Percentiles rank a stretch among this genome's conserved stretches.
These are phyloP conservation scores for Xestobium rufovillosum DNA, from an alignment of 2,888 invertebrate genomes.

Conservation along the genomic window DNA sequence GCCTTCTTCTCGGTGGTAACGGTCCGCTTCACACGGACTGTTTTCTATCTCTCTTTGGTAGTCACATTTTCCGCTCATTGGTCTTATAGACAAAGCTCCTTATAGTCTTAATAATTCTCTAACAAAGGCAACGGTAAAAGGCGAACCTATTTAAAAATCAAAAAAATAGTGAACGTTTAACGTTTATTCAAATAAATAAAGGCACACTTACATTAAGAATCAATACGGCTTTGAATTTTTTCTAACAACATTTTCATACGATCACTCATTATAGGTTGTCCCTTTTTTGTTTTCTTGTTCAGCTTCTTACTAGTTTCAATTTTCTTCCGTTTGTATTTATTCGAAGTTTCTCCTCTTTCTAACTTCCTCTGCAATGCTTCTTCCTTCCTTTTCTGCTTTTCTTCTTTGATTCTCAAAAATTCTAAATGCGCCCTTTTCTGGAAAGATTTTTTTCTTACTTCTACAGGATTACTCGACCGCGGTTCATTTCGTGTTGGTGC, in stretches of 20 bases:
- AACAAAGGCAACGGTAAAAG: no score
- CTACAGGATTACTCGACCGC: constrained; percentile 3
- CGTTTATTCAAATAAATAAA: no score
- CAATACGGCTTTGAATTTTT: constrained; percentile 53
- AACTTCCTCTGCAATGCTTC: constrained; percentile 46
- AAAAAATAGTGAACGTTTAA: no score
- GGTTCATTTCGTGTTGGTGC: no score
- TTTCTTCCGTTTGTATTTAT: constrained; percentile 63
- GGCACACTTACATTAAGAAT: no score
- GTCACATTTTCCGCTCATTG: no score
- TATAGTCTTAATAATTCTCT: no score
- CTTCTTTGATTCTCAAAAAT: constrained; percentile 49
- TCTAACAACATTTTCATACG: constrained; percentile 70
- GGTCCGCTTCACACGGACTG: no score
- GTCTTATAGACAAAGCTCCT: no score
- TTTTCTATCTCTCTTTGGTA: no score
- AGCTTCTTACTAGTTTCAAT: constrained; percentile 63
- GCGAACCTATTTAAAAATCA: no score
- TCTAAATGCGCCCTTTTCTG: constrained; percentile 49
- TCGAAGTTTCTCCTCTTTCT: constrained; percentile 55
- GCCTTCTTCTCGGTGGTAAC: no score
- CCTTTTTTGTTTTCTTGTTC: constrained; percentile 69
- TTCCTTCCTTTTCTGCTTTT: constrained; percentile 47
- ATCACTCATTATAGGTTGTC: constrained; percentile 81
- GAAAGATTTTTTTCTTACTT: constrained; percentile 32